phyloP scores from a whole-genome alignment of 2,888 invertebrate genomes.

The Pasiphila rectangulata region DNA sequence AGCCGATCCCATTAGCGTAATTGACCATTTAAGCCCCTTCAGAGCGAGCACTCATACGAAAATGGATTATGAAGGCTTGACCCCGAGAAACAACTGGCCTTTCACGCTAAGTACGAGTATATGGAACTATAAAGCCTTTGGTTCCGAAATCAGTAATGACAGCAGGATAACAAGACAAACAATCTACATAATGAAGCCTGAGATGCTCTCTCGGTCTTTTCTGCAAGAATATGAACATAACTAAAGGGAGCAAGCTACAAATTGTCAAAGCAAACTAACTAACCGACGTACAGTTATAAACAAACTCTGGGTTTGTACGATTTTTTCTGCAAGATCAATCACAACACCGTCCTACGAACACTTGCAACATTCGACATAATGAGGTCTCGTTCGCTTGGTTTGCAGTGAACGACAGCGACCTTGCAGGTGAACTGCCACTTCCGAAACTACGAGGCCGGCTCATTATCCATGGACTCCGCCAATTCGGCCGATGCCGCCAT shows the following conservation, averaged over 20 bases:
- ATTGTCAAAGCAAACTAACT: too few species aligned
- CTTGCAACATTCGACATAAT: slow-evolving; percentile 12
- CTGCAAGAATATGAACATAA: too few species aligned
- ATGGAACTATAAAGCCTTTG: slow-evolving; percentile 7
- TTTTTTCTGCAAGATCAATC: too few species aligned
- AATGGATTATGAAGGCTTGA: slow-evolving; percentile 28
- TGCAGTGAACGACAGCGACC: slow-evolving; percentile 46
- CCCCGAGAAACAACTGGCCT: slow-evolving; percentile 13
- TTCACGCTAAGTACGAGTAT: slow-evolving; percentile 12
- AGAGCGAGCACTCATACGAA: slow-evolving; percentile 20
- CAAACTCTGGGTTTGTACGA: too few species aligned
- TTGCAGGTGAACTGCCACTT: slow-evolving; percentile 63
- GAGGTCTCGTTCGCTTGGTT: slow-evolving; percentile 20
- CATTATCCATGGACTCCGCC: slow-evolving; percentile 40
- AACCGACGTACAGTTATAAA: too few species aligned
- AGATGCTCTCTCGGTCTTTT: too few species aligned
- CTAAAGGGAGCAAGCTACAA: too few species aligned
- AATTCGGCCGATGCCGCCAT: slow-evolving; percentile 18
- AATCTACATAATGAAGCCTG: too few species aligned
- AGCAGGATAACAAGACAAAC: too few species aligned
- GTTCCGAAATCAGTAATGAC: not conserved
- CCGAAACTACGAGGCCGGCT: slow-evolving; percentile 57
- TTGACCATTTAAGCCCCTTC: slow-evolving; percentile 23
- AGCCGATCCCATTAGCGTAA: slow-evolving; percentile 21
- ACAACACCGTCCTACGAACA: slow-evolving; percentile 1